Evolutionary conservation across 2,113 vertebrate species (phyloP).

Genomic region (Sakesphorus luctuosus): DNA sequence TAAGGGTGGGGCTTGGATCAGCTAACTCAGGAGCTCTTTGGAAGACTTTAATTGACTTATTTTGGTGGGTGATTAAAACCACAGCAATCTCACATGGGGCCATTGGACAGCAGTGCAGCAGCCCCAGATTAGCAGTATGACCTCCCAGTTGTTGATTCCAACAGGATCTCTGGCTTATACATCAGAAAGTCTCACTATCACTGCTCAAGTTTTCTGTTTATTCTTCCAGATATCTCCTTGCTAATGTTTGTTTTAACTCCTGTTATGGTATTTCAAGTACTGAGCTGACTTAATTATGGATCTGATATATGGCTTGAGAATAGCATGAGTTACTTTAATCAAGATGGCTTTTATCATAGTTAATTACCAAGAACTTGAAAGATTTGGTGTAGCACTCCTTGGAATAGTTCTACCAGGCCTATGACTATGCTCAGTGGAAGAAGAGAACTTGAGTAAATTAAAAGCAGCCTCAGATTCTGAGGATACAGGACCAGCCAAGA

Average conservation of each 20-base stretch:
- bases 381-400: background rate
- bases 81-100: background rate
- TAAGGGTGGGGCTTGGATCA: background rate
- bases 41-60: background rate
- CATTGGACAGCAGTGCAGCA: background rate
- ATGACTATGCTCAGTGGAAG: background rate
- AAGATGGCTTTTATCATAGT: background rate
- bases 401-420: background rate
- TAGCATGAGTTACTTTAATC: background rate
- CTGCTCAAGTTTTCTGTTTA: slow-evolving; percentile 13
- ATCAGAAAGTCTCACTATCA: background rate
- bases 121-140: background rate
- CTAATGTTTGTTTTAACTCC: slow-evolving; percentile 11
- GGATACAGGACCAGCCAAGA: background rate
- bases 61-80: background rate
- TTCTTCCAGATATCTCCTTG: background rate
- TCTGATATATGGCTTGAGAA: background rate
- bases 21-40: background rate
- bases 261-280: background rate
- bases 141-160: background rate
- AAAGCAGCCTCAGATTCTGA: background rate
- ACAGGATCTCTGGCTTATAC: background rate
- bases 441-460: background rate
- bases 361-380: background rate
- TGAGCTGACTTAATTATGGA: background rate